These are phyloP conservation scores for Bagarius yarrelli DNA, from an alignment of 2,113 vertebrate genomes.

Conservation along the genomic window DNA sequence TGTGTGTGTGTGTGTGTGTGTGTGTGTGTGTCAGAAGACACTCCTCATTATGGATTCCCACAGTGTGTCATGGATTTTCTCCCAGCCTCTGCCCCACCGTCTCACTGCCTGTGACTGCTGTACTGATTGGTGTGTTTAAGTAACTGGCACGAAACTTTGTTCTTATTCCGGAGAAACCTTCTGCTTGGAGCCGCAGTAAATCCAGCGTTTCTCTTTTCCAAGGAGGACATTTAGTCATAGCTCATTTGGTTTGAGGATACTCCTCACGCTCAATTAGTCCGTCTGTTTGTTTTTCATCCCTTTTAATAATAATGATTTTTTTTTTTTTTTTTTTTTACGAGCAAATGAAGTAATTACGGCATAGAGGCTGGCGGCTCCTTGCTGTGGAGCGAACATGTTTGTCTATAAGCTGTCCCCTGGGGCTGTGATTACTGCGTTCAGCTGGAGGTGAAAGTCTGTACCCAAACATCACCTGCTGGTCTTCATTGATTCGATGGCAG, in stretches of 20 bases:
- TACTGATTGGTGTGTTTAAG: constrained; percentile 60
- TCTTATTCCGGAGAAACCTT: constrained; percentile 26
- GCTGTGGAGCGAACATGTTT: constrained; percentile 19
- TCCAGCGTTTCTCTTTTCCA: constrained; percentile 55
- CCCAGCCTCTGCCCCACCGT: constrained; percentile 28
- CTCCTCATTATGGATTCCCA: constrained; percentile 56
- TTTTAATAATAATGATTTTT: constrained; percentile 61
- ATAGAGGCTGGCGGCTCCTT: constrained; percentile 17
- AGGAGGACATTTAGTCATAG: constrained; percentile 65
- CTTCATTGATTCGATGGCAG: constrained; percentile 47
- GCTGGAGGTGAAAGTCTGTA: constrained; percentile 30
- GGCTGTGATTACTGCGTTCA: constrained; percentile 34
- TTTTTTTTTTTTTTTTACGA: constrained; percentile 49
- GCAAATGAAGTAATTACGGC: constrained; percentile 56
- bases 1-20: constrained; percentile 44
- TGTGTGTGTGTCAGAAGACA: constrained; percentile 49
- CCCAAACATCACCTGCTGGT: constrained; percentile 39
- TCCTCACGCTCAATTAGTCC: constrained; percentile 62
- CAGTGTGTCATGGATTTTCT: constrained; percentile 56
- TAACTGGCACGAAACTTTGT: constrained; percentile 54
- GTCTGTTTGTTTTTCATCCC: constrained; percentile 58
- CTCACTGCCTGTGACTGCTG: constrained; percentile 30
- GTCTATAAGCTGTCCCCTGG: constrained; percentile 26
- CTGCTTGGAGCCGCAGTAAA: constrained; percentile 52
- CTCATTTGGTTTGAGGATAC: constrained; percentile 67